Percentiles rank a stretch among this genome's conserved stretches.
Evolutionary conservation across 53 echinoderm and acorn worm genomes (phyloP).

Genomic region (Stichopus horrens): DNA sequence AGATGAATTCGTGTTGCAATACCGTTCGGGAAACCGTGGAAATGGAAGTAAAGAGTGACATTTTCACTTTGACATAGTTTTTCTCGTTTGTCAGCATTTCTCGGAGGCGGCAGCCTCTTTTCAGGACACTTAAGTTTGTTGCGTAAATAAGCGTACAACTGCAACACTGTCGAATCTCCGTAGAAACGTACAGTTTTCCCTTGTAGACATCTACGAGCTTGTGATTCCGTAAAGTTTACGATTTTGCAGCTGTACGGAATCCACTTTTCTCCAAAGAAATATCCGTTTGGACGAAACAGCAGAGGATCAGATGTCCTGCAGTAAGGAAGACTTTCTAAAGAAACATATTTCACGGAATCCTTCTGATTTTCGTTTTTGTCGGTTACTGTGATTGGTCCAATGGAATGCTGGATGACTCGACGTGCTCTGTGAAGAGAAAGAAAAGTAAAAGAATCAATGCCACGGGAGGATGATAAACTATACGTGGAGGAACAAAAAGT

Average conservation of each 20-base stretch:
- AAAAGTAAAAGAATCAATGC: background rate
- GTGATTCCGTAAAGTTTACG: background rate
- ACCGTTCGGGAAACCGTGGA: conserved; percentile 1
- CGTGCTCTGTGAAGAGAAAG: background rate
- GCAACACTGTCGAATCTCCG: conserved; percentile 1
- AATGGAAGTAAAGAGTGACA: background rate
- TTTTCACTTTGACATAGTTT: background rate
- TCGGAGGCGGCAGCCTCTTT: background rate
- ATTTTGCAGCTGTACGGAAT: background rate
- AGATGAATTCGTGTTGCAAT: background rate
- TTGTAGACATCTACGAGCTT: background rate
- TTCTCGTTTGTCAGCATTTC: background rate
- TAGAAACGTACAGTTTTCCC: conserved; percentile 3
- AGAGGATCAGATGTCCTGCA: background rate
- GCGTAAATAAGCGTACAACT: background rate
- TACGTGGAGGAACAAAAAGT: too few relatives aligned
- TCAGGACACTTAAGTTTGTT: background rate
- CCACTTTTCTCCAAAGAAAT: background rate
- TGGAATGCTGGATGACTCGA: background rate
- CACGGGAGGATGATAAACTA: too few relatives aligned
- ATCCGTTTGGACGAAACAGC: background rate
- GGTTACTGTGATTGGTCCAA: background rate
- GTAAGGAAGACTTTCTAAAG: background rate
- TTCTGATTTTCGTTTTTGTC: background rate
- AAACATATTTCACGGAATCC: background rate